Evolutionary conservation across 2,113 vertebrate genomes (phyloP).

Genomic region (Fulmarus glacialis): DNA sequence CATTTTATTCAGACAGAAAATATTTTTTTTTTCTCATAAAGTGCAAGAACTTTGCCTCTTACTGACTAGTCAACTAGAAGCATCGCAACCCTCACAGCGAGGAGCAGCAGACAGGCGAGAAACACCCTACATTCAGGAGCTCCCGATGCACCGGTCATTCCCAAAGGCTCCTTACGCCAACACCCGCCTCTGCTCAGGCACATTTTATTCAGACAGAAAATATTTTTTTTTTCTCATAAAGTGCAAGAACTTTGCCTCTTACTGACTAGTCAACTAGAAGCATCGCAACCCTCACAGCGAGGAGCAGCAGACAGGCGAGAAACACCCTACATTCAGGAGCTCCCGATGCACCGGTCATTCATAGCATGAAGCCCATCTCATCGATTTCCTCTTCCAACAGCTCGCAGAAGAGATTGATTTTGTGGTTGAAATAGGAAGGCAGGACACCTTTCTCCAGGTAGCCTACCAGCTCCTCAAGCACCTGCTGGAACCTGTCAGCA

Average conservation of each 20-base stretch:
- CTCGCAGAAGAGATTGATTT: conserved; percentile 82
- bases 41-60: conserved; percentile 46
- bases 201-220: background rate
- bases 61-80: conserved; percentile 27
- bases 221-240: background rate
- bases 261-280: conserved; percentile 27
- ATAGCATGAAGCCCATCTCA: conserved; percentile 88
- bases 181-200: background rate
- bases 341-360: fast-evolving
- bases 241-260: conserved; percentile 46
- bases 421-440: conserved; percentile 86
- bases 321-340: background rate
- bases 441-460: conserved; percentile 84
- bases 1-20: background rate
- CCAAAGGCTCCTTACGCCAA: background rate
- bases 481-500: conserved; percentile 84
- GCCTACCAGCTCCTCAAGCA: conserved; percentile 83
- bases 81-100: background rate
- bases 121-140: background rate
- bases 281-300: background rate
- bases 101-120: background rate
- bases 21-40: background rate
- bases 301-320: background rate
- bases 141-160: fast-evolving
- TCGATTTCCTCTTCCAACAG: conserved; percentile 87